A percentile compares a stretch with the other conserved stretches of the same genome.
These are phyloP conservation scores for Alligator mississippiensis DNA, from an alignment of 2,113 vertebrate genomes.

Conservation along the genomic window DNA sequence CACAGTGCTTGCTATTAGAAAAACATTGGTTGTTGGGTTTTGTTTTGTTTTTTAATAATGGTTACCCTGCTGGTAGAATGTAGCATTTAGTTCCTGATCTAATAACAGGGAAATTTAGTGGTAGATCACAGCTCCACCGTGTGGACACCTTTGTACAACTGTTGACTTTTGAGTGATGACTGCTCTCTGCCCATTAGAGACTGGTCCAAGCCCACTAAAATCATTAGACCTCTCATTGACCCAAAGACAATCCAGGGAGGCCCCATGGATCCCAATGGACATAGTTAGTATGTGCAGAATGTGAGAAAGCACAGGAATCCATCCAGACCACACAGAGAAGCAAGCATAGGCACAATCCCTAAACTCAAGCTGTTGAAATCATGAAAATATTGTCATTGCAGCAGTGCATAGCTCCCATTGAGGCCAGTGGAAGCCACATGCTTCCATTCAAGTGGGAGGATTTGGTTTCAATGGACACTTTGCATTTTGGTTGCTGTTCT, in stretches of 20 bases:
- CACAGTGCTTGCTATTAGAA: too few relatives aligned
- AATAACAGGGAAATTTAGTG: not conserved
- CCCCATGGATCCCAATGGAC: not conserved
- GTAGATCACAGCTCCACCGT: not conserved
- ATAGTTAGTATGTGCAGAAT: not conserved
- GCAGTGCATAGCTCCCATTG: not conserved
- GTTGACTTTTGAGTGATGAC: not conserved
- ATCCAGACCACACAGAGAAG: not conserved
- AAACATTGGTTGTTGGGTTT: not conserved
- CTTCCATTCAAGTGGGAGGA: rapidly evolving
- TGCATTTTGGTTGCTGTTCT: not conserved
- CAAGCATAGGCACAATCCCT: not conserved
- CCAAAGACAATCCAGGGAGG: not conserved
- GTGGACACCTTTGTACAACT: not conserved
- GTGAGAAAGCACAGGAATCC: rapidly evolving
- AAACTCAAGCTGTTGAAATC: not conserved
- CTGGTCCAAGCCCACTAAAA: not conserved
- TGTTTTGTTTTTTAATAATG: rapidly evolving
- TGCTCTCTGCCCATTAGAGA: not conserved
- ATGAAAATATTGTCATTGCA: not conserved
- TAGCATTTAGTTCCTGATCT: not conserved
- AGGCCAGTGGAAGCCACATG: rapidly evolving
- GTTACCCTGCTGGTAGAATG: not conserved
- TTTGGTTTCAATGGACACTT: not conserved
- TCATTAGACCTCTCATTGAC: not conserved